Base-by-base conservation (phyloP, 1,140 invertebrate species). In the Brachionus koreanus region DNA sequence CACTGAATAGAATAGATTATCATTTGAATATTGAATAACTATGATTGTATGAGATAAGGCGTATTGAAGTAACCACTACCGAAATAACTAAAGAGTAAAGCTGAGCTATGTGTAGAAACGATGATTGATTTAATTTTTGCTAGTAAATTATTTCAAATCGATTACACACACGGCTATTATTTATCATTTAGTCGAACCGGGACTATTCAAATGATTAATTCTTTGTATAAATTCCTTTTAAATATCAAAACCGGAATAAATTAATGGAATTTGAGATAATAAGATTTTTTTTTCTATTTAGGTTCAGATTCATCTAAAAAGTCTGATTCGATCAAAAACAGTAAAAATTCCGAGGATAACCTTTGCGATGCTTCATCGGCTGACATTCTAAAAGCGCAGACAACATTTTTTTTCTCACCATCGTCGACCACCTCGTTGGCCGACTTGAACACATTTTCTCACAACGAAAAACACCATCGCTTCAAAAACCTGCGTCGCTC, bases 401-500 rank as follows among this genome's bases (percentile, higher is more conserved):
- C 29, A 29, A 29, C 33, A 39, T 69, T 37, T 39, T 69, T 39
- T 39, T 69, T 69, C 37, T 69, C 65, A 6, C 65, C 65, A 69
- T 69, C 65, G 16, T 69, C 65, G 12, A 69, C 65, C 16, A 69
- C 65, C 16, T 69, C 65, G 5, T 16, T 69, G 37, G 65, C 65
- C 35, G 65, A 69, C 19, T 16, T 69, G 16, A 69, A 37, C 37
- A 37, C 37, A n/a, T 65, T 65, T 65, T 29, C 25, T 3, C 63
- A 65, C n/a, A 16, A n/a, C 35, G 65, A 69, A 69, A 69, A 69
- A 23, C 33, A 69, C 16, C 65, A 69, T 19, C 65, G 65, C n/a
- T 69, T 69, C 35, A 69, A 69, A 69, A 69, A 69, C 19, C 35
- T 69, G 37, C 65, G 65, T 35, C 65, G 65, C 16, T 69, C 65